Conservation (phyloP, 2,113 vertebrate genomes). For the Pantherophis guttatus region DNA sequence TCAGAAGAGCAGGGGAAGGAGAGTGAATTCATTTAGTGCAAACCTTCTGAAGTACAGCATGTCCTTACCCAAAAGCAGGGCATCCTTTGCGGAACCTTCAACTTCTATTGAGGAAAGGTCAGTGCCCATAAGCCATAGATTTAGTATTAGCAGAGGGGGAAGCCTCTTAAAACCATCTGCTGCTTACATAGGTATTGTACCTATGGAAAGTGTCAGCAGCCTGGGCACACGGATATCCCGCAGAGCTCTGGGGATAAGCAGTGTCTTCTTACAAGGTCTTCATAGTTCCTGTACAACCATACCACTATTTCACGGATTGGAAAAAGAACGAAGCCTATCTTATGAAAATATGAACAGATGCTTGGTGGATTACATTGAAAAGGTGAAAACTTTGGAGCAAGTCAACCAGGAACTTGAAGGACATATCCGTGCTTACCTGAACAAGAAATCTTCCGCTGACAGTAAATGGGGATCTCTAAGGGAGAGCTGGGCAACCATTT, state of each 20-base stretch:
- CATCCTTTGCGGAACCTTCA: constrained; percentile 76
- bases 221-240: constrained; percentile 85
- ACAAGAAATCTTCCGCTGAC: constrained; percentile 77
- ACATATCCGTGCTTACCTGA: constrained; percentile 82
- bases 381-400: constrained; percentile 84
- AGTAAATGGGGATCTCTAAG: constrained; percentile 77
- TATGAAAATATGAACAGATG: constrained; percentile 77
- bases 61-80: constrained; percentile 83
- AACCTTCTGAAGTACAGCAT: constrained; percentile 61
- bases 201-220: constrained; percentile 65
- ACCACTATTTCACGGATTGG: constrained; percentile 66
- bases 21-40: constrained; percentile 48
- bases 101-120: constrained; percentile 57
- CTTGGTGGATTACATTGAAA: constrained; percentile 89
- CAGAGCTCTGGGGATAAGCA: constrained; percentile 90
- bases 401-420: constrained; percentile 89
- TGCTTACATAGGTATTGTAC: constrained; percentile 76
- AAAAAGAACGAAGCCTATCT: constrained; percentile 57
- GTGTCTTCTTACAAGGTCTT: constrained; percentile 88
- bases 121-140: constrained; percentile 63
- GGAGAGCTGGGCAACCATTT: constrained; percentile 82
- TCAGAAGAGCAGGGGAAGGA: constrained; percentile 12
- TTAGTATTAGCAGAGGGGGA: constrained; percentile 46
- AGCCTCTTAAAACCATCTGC: constrained; percentile 64
- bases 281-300: constrained; percentile 75